Conservation (phyloP, 2,113 vertebrate species). For the Cyprinodon brontotheroides region DNA sequence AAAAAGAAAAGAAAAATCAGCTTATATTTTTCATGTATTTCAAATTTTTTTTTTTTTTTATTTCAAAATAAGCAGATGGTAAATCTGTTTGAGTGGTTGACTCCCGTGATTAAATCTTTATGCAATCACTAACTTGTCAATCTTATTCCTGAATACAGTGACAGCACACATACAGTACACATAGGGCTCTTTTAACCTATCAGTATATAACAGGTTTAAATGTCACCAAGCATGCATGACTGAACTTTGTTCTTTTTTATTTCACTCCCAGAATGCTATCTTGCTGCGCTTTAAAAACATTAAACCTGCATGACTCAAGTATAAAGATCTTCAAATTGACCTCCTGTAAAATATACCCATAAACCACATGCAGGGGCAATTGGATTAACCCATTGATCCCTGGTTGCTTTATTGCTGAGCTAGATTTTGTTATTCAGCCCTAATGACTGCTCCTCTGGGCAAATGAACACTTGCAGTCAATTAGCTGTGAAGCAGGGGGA, state of each 20-base stretch:
- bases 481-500: constrained; percentile 61
- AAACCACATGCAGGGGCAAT: constrained; percentile 67
- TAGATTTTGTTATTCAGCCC: constrained; percentile 72
- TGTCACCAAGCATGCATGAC: constrained; percentile 28
- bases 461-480: constrained; percentile 79
- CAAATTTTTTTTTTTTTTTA: no score
- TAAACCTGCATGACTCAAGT: constrained; percentile 55
- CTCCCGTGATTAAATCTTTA: no score
- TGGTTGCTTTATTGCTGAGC: constrained; percentile 57
- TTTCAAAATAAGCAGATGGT: no score
- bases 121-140: no score
- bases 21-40: no score
- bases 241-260: constrained; percentile 58
- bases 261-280: constrained; percentile 40
- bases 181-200: not conserved
- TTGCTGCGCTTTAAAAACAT: constrained; percentile 61
- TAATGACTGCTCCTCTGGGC: constrained; percentile 72
- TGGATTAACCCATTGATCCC: constrained; percentile 77
- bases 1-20: no score
- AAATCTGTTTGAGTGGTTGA: no score
- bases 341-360: constrained; percentile 66
- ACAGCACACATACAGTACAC: not conserved
- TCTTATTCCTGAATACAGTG: not conserved
- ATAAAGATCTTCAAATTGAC: constrained; percentile 58
- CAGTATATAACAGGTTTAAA: constrained; percentile 1